phyloP scores from a whole-genome alignment of 2,888 invertebrate species.

The Hyppa rectilinea region DNA sequence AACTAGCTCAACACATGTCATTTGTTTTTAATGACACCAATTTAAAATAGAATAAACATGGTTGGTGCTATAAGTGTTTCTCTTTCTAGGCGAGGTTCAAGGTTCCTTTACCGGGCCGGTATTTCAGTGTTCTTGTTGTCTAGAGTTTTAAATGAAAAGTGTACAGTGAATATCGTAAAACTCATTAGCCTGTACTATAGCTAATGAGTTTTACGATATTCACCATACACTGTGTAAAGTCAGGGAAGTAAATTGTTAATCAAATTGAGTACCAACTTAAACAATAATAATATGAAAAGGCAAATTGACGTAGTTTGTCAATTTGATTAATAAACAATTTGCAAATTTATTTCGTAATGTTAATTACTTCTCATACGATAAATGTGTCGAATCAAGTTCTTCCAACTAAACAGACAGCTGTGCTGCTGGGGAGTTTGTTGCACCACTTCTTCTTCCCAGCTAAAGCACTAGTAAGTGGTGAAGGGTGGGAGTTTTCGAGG shows the following conservation, averaged over 20 bases:
- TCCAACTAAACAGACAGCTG: too few species aligned
- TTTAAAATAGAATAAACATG: neutral
- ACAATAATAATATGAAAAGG: too few species aligned
- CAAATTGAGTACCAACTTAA: neutral
- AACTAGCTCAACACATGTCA: neutral
- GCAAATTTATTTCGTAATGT: too few species aligned
- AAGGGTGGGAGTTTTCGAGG: too few species aligned
- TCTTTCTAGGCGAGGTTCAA: conserved; percentile 7
- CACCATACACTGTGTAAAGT: too few species aligned
- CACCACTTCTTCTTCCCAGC: too few species aligned
- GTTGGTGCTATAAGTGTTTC: neutral
- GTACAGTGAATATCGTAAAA: neutral
- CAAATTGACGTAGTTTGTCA: neutral
- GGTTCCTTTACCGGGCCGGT: neutral
- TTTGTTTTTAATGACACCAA: conserved; percentile 16
- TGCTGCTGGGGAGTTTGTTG: too few species aligned
- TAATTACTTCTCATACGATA: too few species aligned
- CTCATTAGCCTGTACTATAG: too few species aligned
- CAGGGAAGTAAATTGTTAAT: too few species aligned
- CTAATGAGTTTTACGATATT: neutral
- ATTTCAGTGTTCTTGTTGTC: neutral
- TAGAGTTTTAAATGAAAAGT: neutral
- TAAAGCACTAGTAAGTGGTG: too few species aligned
- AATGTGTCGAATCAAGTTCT: too few species aligned
- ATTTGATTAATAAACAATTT: neutral